A percentile compares a stretch with the other conserved stretches of the same genome.
Conservation (phyloP, 2,797 vertebrate species). For the Phoebastria nigripes region DNA sequence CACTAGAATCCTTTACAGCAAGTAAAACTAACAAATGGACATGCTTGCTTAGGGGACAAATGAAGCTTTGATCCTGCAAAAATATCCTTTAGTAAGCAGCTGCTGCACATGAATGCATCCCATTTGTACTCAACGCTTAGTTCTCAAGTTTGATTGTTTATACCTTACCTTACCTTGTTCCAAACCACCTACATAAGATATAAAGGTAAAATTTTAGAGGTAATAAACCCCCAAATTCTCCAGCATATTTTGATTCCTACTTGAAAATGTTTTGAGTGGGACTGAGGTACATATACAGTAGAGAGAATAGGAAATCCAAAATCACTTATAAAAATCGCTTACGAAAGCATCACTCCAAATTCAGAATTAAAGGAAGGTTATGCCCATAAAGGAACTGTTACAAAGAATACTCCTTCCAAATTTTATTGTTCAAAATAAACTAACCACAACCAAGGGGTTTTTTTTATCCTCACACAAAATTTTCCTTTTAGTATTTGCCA, state of each 20-base stretch:
- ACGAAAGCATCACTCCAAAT: not conserved
- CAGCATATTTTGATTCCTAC: not conserved
- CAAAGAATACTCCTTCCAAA: not conserved
- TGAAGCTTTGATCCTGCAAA: not conserved
- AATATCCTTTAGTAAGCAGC: not conserved
- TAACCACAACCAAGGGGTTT: not conserved
- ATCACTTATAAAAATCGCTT: not conserved
- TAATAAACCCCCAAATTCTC: not conserved
- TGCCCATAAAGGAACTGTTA: not conserved
- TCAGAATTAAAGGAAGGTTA: not conserved
- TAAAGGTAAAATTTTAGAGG: not conserved
- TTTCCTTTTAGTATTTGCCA: not conserved
- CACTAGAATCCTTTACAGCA: not conserved
- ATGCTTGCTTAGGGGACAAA: not conserved
- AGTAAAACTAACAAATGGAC: not conserved
- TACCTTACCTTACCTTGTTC: not conserved
- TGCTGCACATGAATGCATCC: not conserved
- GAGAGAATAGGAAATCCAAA: not conserved
- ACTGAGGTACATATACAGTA: not conserved
- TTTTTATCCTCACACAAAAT: not conserved
- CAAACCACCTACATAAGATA: not conserved
- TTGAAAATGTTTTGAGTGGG: not conserved
- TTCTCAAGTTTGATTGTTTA: not conserved
- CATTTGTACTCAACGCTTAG: not conserved
- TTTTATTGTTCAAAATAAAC: not conserved